Percentiles rank a stretch among this genome's conserved stretches.
Conservation (phyloP, 2,797 vertebrate species). For the Hoplostethus atlanticus region DNA sequence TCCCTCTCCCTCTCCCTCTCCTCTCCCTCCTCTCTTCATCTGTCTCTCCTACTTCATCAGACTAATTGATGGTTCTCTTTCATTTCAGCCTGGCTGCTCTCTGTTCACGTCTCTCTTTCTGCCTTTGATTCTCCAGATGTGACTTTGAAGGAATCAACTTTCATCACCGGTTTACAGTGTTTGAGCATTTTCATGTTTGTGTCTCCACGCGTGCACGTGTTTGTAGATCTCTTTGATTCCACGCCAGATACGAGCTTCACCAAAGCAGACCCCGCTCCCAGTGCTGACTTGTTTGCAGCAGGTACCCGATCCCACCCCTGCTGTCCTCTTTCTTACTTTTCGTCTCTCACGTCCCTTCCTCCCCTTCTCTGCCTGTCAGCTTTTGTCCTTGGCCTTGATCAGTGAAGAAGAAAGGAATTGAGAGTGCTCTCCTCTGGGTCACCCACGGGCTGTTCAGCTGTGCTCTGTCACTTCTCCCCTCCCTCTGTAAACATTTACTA, state of each 20-base stretch:
- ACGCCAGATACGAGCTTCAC: conserved; percentile 86
- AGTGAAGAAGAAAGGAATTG: conserved; percentile 40
- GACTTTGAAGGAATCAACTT: conserved; percentile 24
- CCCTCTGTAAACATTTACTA: conserved; percentile 35
- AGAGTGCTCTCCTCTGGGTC: conserved; percentile 48
- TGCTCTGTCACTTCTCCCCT: background rate
- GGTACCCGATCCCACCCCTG: conserved; percentile 83
- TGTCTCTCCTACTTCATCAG: conserved; percentile 11
- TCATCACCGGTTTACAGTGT: conserved; percentile 16
- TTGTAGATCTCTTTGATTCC: conserved; percentile 95
- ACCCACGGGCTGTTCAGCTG: conserved; percentile 56
- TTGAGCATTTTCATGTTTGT: conserved; percentile 56
- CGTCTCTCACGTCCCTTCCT: conserved; percentile 56
- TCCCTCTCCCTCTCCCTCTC: too few relatives aligned
- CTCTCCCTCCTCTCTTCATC: background rate
- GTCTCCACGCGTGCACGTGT: conserved; percentile 86
- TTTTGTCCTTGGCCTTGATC: conserved; percentile 51
- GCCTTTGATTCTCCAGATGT: conserved; percentile 10
- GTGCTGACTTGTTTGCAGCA: conserved; percentile 96
- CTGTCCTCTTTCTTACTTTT: conserved; percentile 25
- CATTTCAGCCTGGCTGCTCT: conserved; percentile 27
- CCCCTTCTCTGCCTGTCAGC: conserved; percentile 43
- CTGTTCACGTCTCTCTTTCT: background rate
- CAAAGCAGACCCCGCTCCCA: conserved; percentile 86
- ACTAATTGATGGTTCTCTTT: conserved; percentile 29